Evolutionary conservation across 2,888 invertebrate genomes (phyloP).

Genomic region (Gastrophysa polygoni): DNA sequence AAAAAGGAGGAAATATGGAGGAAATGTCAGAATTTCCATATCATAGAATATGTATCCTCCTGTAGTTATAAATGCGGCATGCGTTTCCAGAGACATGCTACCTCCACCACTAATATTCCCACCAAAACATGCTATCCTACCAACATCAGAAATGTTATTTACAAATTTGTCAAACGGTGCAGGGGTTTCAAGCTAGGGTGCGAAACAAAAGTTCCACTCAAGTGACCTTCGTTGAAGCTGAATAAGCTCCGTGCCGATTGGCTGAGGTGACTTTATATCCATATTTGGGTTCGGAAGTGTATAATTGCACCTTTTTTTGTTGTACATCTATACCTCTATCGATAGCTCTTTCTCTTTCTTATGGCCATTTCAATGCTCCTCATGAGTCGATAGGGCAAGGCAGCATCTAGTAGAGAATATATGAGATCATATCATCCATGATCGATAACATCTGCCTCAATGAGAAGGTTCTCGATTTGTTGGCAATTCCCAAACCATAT

Average conservation of each 20-base stretch:
- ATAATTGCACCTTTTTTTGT: no score
- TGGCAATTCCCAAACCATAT: no score
- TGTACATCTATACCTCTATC: no score
- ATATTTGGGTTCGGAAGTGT: neutral
- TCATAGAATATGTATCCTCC: neutral
- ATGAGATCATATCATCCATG: no score
- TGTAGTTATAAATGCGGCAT: neutral
- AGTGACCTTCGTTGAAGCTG: slow-evolving; percentile 40
- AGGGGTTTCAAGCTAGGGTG: slow-evolving; percentile 31
- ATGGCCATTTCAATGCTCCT: no score
- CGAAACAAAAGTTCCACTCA: slow-evolving; percentile 32
- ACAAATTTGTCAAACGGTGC: slow-evolving; percentile 33
- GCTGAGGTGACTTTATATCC: neutral
- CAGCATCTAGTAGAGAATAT: no score
- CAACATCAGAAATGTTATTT: slow-evolving; percentile 26
- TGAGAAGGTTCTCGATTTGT: no score
- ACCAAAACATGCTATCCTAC: slow-evolving; percentile 16
- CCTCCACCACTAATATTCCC: slow-evolving; percentile 16
- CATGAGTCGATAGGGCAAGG: no score
- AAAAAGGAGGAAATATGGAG: neutral
- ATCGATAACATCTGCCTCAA: no score
- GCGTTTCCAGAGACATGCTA: neutral
- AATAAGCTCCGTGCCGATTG: slow-evolving; percentile 42
- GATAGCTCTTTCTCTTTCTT: no score
- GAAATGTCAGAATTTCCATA: neutral